Evolutionary conservation across 2,888 invertebrate genomes (phyloP).

Genomic region (Abscondita cerata): DNA sequence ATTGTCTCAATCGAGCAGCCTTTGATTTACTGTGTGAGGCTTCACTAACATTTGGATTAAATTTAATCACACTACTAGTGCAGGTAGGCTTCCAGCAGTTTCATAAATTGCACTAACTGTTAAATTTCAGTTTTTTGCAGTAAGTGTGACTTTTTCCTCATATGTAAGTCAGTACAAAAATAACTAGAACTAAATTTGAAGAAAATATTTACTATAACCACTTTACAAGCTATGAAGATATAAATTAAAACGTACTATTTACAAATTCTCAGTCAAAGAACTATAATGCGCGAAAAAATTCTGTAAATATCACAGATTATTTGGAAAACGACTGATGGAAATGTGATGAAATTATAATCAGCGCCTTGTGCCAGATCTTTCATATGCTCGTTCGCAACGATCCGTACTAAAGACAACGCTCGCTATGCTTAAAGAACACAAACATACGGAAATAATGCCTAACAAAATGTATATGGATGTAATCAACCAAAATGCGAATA

Average conservation of each 20-base stretch:
- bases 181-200: not conserved
- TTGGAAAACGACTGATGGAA: not conserved
- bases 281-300: constrained; percentile 16
- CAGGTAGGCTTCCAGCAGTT: too few relatives aligned
- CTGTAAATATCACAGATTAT: constrained; percentile 34
- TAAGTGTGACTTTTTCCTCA: too few relatives aligned
- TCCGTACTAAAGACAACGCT: constrained; percentile 52
- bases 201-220: constrained; percentile 6
- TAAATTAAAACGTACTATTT: not conserved
- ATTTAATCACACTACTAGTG: too few relatives aligned
- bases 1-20: too few relatives aligned
- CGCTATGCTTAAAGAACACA: constrained; percentile 65
- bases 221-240: not conserved
- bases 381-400: constrained; percentile 20
- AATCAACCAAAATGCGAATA: constrained; percentile 74
- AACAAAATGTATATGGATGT: constrained; percentile 68
- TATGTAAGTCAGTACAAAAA: not conserved
- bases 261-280: not conserved
- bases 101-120: too few relatives aligned
- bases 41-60: too few relatives aligned
- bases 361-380: constrained; percentile 11
- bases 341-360: constrained; percentile 10
- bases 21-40: too few relatives aligned
- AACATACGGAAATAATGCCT: constrained; percentile 61
- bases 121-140: too few relatives aligned